These are phyloP conservation scores for Siniperca scherzeri DNA, from an alignment of 2,797 vertebrate species.

Conservation along the genomic window DNA sequence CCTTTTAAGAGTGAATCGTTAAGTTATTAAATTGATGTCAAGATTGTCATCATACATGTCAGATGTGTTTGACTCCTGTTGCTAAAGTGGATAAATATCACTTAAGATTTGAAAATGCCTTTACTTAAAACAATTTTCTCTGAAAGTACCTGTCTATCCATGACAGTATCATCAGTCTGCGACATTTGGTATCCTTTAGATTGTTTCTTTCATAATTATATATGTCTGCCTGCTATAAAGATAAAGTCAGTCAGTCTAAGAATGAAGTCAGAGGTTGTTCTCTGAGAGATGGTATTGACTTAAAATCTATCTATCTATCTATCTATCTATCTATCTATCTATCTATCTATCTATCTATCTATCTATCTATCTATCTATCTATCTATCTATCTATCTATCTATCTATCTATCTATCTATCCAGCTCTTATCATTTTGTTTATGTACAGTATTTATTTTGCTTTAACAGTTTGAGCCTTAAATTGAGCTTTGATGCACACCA, in stretches of 20 bases:
- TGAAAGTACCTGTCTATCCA: not conserved
- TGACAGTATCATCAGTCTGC: not conserved
- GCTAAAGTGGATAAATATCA: slow-evolving; percentile 12
- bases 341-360: not conserved
- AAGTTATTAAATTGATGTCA: not conserved
- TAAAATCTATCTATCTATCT: not conserved
- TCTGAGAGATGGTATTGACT: not conserved
- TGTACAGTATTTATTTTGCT: not conserved
- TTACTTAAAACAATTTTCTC: not conserved
- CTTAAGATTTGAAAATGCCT: not conserved
- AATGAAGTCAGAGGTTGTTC: not conserved
- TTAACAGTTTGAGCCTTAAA: not conserved
- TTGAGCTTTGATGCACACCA: slow-evolving; percentile 34
- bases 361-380: not conserved
- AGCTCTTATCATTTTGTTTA: not conserved
- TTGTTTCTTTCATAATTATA: not conserved
- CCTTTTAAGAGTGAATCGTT: slow-evolving; percentile 11
- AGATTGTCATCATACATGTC: not conserved
- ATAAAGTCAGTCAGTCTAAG: not conserved
- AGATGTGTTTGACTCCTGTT: not conserved
- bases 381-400: not conserved
- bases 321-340: not conserved
- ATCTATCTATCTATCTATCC: not conserved
- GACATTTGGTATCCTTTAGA: not conserved
- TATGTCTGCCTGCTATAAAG: not conserved